These are phyloP conservation scores for Gavialis gangeticus DNA, from an alignment of 2,113 vertebrate genomes.

Conservation along the genomic window DNA sequence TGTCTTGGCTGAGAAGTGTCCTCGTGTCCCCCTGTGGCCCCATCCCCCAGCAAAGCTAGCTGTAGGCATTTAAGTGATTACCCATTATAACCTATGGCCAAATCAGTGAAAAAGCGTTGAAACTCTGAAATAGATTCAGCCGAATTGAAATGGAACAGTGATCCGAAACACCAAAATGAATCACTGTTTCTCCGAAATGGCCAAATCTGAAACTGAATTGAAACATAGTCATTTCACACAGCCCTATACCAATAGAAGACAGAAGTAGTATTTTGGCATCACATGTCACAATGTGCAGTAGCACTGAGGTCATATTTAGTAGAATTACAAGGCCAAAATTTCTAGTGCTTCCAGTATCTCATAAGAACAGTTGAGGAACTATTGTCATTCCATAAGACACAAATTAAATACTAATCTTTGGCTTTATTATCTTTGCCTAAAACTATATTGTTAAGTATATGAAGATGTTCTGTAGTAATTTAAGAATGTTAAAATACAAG, in stretches of 20 bases:
- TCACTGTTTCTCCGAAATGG: too few species aligned
- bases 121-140: too few species aligned
- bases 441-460: background rate
- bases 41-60: too few species aligned
- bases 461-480: conserved; percentile 19
- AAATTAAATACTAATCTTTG: background rate
- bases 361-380: background rate
- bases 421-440: background rate
- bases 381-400: background rate
- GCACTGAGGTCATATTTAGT: background rate
- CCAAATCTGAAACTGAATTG: too few species aligned
- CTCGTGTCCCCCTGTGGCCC: too few species aligned
- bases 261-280: fast-evolving
- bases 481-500: conserved; percentile 30
- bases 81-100: too few species aligned
- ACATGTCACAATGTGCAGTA: background rate
- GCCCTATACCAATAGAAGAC: fast-evolving
- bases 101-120: too few species aligned
- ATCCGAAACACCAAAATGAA: too few species aligned
- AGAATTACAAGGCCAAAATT: background rate
- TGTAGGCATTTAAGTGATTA: too few species aligned
- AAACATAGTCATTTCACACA: too few species aligned
- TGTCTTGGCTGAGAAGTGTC: too few species aligned
- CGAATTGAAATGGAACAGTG: too few species aligned
- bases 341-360: background rate